Conservation (phyloP, 2,797 vertebrate species). For the Halcyon leucocephala region DNA sequence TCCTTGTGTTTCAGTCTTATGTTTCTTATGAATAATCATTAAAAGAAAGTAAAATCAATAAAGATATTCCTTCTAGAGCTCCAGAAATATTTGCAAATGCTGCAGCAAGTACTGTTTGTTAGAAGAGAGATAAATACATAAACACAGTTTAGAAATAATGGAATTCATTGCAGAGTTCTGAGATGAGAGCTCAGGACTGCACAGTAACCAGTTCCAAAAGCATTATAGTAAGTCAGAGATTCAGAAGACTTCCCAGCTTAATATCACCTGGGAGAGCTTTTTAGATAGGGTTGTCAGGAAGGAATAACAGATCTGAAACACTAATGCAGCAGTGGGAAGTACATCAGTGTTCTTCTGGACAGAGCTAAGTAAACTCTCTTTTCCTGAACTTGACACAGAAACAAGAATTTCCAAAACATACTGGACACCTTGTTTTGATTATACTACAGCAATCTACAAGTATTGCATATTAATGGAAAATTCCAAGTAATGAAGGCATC, state of each 20-base stretch:
- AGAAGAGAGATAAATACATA: background rate
- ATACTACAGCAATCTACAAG: background rate
- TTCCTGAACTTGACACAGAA: background rate
- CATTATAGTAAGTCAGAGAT: background rate
- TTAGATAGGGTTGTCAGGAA: background rate
- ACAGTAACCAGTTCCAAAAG: background rate
- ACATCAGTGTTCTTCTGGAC: background rate
- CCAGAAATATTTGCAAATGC: background rate
- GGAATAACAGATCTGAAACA: background rate
- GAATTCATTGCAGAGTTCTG: background rate
- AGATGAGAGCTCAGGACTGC: background rate
- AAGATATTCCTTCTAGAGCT: background rate
- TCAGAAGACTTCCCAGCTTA: background rate
- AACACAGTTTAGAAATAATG: background rate
- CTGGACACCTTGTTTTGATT: background rate
- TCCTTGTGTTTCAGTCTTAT: background rate
- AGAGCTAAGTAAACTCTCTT: background rate
- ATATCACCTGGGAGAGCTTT: background rate
- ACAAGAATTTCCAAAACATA: background rate
- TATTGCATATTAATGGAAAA: background rate
- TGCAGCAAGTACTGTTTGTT: background rate
- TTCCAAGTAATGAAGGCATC: background rate
- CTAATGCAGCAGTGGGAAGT: background rate
- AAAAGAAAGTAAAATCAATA: conserved; percentile 15
- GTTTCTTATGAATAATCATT: background rate